phyloP scores from a whole-genome alignment of 2,113 vertebrate species.

The human region DNA sequence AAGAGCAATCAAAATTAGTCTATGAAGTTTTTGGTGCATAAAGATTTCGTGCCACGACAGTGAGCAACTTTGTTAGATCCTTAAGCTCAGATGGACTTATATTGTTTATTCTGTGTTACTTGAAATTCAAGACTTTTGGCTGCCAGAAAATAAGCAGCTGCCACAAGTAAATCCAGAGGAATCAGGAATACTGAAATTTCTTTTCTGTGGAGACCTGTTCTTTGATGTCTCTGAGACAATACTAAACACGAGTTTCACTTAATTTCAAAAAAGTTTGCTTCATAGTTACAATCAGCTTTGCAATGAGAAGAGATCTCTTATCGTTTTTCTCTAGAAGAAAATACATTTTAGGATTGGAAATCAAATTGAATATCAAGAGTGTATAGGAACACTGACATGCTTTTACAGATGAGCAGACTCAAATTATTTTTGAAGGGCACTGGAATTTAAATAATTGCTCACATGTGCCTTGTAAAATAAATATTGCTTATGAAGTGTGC shows the following conservation, averaged over 20 bases:
- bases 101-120: not conserved
- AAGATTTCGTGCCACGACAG: slow-evolving; percentile 3
- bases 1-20: slow-evolving; percentile 29
- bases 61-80: not conserved
- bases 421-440: not conserved
- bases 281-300: not conserved
- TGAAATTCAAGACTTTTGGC: slow-evolving; percentile 20
- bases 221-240: not conserved
- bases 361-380: not conserved
- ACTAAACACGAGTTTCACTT: not conserved
- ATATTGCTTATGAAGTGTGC: not conserved
- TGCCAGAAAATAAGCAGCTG: not conserved
- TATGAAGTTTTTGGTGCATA: slow-evolving; percentile 12
- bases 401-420: not conserved
- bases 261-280: slow-evolving; percentile 2
- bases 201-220: not conserved
- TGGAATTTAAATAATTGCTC: not conserved
- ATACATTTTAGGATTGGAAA: not conserved
- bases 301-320: not conserved
- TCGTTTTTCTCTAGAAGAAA: not conserved
- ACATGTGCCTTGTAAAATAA: not conserved
- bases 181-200: not conserved
- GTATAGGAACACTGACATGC: not conserved
- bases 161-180: not conserved
- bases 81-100: not conserved